Evolutionary conservation across 2,888 invertebrate species (phyloP).

Genomic region (Sinohyriopsis cumingii): DNA sequence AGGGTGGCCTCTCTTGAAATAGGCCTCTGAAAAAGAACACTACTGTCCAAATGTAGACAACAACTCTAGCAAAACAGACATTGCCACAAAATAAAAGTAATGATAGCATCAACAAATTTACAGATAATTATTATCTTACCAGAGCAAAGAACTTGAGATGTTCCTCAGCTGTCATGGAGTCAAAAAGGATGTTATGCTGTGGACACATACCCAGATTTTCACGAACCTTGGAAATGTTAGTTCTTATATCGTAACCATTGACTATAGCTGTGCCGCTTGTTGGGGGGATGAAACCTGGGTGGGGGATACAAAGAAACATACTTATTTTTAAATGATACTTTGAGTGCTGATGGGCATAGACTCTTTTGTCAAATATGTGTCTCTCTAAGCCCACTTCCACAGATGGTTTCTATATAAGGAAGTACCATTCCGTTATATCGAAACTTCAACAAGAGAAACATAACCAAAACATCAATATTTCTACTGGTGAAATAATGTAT

Average conservation of each 20-base stretch:
- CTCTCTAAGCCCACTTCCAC: too few species aligned
- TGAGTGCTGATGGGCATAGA: background rate
- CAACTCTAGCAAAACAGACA: too few species aligned
- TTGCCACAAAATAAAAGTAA: too few species aligned
- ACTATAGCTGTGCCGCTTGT: conserved; percentile 78
- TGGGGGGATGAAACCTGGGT: conserved; percentile 51
- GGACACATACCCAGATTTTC: conserved; percentile 86
- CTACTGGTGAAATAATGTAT: too few species aligned
- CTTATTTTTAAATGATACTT: background rate
- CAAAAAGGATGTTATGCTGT: conserved; percentile 86
- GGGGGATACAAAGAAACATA: background rate
- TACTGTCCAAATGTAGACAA: too few species aligned
- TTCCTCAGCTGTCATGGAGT: conserved; percentile 85
- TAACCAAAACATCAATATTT: too few species aligned
- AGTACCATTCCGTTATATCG: too few species aligned
- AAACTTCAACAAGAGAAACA: too few species aligned
- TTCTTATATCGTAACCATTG: conserved; percentile 80
- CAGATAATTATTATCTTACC: conserved; percentile 65
- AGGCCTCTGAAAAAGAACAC: too few species aligned
- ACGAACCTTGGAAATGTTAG: conserved; percentile 78
- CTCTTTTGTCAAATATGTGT: too few species aligned
- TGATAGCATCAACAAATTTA: background rate
- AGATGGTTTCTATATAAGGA: too few species aligned
- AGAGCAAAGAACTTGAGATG: conserved; percentile 86
- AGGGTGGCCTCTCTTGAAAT: too few species aligned